Evolutionary conservation across 1,140 invertebrate genomes (phyloP), one percentile per base, ranked within the genome.

Genomic region (Pentalonia nigronervosa): DNA sequence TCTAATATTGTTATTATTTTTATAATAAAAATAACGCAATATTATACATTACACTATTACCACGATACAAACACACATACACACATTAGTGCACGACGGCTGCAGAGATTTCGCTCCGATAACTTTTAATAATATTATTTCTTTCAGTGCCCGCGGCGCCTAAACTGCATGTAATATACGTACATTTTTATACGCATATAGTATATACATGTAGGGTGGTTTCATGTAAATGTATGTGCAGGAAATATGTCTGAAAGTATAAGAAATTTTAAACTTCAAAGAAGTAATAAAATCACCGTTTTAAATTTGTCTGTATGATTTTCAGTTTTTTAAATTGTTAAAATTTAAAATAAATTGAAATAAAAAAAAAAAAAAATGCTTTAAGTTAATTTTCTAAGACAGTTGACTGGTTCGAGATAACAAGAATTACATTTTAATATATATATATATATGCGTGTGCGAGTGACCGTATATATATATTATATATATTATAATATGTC

Each of bases 71-170:
- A 53, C 50, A 11, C 14, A 81, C n/a, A 81, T 7, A 36, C 30
- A 20, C 20, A 36, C 34, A 36, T 34, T 81, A 36, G 50, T 23
- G 50, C 1, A 81, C 34, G 17, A 45, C 36, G 23, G 81, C 36
- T 11, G 20, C 36, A 47, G 86, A 25, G 86, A 87, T 87, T 50
- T 50, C 86, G 20, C 84, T 87, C 30, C 30, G 86, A 30, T 34
- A 48, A 87, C 86, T 87, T 87, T 87, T 87, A 50, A 34, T 87
- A 87, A 50, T 87, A 87, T 50, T 34, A 47, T 87, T 34, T 87
- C 47, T 30, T 48, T 48, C 36, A 17, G 17, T 87, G 86, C 17
- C 30, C 30, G 50, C 25, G 20, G 48, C 86, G 47, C n/a, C 1
- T 34, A 88, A 76, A 9, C 86, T 47, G 20, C 47, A n/a, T 41